A percentile compares a stretch with the other conserved stretches of the same genome.
Evolutionary conservation across 1,140 invertebrate genomes (phyloP).

Genomic region (Drosophila cardini): DNA sequence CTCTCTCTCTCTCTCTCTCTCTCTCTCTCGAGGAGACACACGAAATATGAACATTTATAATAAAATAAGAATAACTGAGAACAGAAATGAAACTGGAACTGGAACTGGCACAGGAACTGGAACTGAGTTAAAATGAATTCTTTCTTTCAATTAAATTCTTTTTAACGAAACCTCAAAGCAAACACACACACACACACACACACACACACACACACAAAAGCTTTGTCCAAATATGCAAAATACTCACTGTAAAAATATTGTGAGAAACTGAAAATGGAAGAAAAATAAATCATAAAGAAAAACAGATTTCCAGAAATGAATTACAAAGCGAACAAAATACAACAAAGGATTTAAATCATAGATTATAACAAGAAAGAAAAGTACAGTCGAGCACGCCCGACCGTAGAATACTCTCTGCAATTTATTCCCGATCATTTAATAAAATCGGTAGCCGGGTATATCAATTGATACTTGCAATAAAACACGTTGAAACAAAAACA

Average conservation of each 20-base stretch:
- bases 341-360: slow-evolving; percentile 11
- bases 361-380: no score
- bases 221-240: slow-evolving; percentile 19
- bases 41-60: slow-evolving; percentile 71
- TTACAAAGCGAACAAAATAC: slow-evolving; percentile 17
- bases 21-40: slow-evolving; percentile 21
- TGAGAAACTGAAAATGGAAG: slow-evolving; percentile 4
- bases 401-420: no score
- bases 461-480: no score
- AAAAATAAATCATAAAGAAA: slow-evolving; percentile 1
- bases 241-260: slow-evolving; percentile 21
- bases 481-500: no score
- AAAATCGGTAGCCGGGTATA: no score
- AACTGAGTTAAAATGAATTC: slow-evolving; percentile 21
- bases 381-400: no score
- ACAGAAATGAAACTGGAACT: background rate
- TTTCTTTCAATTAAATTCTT: slow-evolving; percentile 71
- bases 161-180: slow-evolving; percentile 71
- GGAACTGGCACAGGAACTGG: background rate
- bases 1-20: slow-evolving; percentile 1
- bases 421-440: no score
- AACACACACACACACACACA: no score
- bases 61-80: slow-evolving; percentile 48
- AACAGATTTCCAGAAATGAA: background rate
- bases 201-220: slow-evolving; percentile 46